Conservation (phyloP, 1,140 invertebrate species). For the Pseudomyrmex concolor region DNA sequence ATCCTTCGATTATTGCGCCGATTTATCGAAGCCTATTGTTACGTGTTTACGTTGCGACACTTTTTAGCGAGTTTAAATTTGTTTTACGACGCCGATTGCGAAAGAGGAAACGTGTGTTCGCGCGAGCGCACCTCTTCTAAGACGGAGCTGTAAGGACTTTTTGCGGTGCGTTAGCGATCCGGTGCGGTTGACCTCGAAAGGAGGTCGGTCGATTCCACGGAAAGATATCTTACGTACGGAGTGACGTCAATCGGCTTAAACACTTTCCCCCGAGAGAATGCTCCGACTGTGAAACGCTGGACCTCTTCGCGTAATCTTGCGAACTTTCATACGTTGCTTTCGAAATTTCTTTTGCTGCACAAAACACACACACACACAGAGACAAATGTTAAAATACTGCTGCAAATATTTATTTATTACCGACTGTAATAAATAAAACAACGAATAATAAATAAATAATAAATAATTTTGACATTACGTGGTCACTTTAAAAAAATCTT, state of each 20-base stretch:
- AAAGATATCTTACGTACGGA: slow-evolving; percentile 73
- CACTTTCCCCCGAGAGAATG: slow-evolving; percentile 80
- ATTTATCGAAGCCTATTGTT: slow-evolving; percentile 1
- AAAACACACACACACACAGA: neutral
- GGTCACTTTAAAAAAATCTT: neutral
- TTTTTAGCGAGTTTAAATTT: slow-evolving; percentile 32
- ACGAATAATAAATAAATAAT: no score
- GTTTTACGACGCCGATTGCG: slow-evolving; percentile 46
- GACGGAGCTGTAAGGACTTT: slow-evolving; percentile 30
- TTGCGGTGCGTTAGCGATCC: slow-evolving; percentile 55
- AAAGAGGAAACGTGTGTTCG: slow-evolving; percentile 36
- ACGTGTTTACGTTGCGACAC: slow-evolving; percentile 23
- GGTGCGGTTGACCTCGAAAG: slow-evolving; percentile 75
- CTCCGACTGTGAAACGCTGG: slow-evolving; percentile 56
- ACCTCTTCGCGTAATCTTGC: slow-evolving; percentile 55
- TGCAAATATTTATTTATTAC: neutral
- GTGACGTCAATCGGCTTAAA: slow-evolving; percentile 80
- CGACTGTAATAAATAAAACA: no score
- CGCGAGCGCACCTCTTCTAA: slow-evolving; percentile 41
- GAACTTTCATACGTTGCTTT: slow-evolving; percentile 25
- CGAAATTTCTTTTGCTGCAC: neutral
- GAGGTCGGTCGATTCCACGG: slow-evolving; percentile 80
- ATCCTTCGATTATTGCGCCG: neutral
- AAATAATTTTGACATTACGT: no score
- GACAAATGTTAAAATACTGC: neutral